Conservation (phyloP, 1,140 invertebrate species). For the Nasonia longicornis region DNA sequence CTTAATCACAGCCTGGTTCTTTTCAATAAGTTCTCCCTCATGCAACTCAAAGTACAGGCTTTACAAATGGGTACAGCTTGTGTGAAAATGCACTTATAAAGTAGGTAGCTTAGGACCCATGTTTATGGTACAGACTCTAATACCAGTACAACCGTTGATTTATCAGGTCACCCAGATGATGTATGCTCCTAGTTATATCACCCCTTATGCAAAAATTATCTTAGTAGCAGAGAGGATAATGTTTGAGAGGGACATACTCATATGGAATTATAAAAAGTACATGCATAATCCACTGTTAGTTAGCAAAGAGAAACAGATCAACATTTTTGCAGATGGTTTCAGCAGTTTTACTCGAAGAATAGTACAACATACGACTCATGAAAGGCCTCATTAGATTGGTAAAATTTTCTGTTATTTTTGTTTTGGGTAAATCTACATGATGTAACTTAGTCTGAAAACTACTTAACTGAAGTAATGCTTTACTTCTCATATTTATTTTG, state of each 20-base stretch:
- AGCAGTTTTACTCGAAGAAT: no score
- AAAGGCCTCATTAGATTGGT: no score
- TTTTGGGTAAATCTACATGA: no score
- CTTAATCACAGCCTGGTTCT: no score
- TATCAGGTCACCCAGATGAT: constrained; percentile 85
- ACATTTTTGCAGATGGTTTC: constrained; percentile 79
- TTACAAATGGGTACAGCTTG: no score
- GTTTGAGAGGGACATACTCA: constrained; percentile 87
- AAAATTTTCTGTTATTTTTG: no score
- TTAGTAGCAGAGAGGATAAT: constrained; percentile 81
- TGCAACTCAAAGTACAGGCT: no score
- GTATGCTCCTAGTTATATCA: constrained; percentile 73
- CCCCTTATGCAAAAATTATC: constrained; percentile 67
- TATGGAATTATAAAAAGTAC: constrained; percentile 91
- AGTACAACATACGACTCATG: no score
- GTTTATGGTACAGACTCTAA: constrained; percentile 82
- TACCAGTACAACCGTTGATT: constrained; percentile 81
- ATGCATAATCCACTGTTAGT: constrained; percentile 79
- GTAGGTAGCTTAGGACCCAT: constrained; percentile 72
- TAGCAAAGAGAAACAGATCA: constrained; percentile 80
- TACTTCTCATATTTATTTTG: no score
- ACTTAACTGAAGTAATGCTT: no score
- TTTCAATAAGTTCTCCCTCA: no score
- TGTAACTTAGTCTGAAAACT: no score
- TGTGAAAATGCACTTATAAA: constrained; percentile 45